These are phyloP conservation scores for Telmatherina bonti DNA, from an alignment of 2,797 vertebrate species.

Conservation along the genomic window DNA sequence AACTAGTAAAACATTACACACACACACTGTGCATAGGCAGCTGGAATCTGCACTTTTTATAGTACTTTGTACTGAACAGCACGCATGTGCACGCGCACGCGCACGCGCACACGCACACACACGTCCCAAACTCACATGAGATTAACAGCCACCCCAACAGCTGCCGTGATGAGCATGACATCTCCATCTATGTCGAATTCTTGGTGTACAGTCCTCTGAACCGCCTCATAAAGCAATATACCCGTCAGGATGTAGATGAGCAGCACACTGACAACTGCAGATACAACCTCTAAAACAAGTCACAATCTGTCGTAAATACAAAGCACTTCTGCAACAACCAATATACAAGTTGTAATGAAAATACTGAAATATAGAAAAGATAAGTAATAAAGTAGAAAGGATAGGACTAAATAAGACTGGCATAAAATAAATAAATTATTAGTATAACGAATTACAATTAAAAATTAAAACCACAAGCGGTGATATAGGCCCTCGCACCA, in stretches of 20 bases:
- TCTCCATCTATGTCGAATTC: slow-evolving; percentile 97
- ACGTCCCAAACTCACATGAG: slow-evolving; percentile 87
- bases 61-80: slow-evolving; percentile 17
- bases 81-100: slow-evolving; percentile 83
- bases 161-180: slow-evolving; percentile 97
- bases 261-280: slow-evolving; percentile 92
- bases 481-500: too few relatives aligned
- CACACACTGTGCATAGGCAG: neutral
- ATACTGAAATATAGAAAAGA: too few relatives aligned
- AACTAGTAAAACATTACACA: slow-evolving; percentile 26
- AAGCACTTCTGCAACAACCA: neutral
- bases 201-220: slow-evolving; percentile 93
- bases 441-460: too few relatives aligned
- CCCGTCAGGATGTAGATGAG: slow-evolving; percentile 95
- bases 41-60: neutral
- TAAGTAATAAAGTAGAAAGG: neutral
- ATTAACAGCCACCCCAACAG: slow-evolving; percentile 95
- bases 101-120: slow-evolving; percentile 83
- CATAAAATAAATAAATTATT: too few relatives aligned
- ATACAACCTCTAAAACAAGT: slow-evolving; percentile 89
- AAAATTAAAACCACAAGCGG: too few relatives aligned
- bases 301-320: slow-evolving; percentile 23
- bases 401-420: neutral
- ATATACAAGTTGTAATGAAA: too few relatives aligned
- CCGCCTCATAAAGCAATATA: slow-evolving; percentile 92